Base-by-base conservation (phyloP, 2,113 vertebrate species). In the Prionailurus viverrinus region DNA sequence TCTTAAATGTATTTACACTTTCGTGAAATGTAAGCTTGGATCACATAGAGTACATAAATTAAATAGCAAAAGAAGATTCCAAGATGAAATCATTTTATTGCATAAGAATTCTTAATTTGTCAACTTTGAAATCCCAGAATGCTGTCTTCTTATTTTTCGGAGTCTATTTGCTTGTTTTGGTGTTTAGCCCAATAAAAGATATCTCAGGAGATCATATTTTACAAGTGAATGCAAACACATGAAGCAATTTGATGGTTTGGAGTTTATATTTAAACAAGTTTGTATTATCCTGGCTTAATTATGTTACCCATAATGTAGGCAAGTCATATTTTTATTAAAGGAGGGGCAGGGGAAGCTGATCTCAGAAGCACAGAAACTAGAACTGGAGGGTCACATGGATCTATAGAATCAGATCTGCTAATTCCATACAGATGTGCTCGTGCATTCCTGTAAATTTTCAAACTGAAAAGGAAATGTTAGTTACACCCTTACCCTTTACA, bases 391-490 rank as follows among this genome's bases (percentile, higher is more conserved):
- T 98, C 96, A 95, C 89, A 94, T 98, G 98, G 97, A 98, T 98
- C 97, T 98, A 95, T 96, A 97, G 97, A 97, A 98, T 91, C 96
- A 98, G 96, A 93, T 96, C 95, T 94, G 82, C 86, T 99, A 99
- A 99, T 99, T 99, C 98, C 93, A 97, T 98, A 98, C 98, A 99
- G 98, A 99, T 99, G 99, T 99, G 97, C 97, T 97, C 61, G 98
- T 98, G 97, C 98, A 98, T 99, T 99, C 98, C 98, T 99, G 98
- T 98, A 98, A 98, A 98, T 98, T 98, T 98, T 99, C 95, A 98
- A 98, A 98, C 98, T 98, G 98, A 98, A 99, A 98, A 99, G 98
- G 98, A 99, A 99, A 99, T 98, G 98, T 99, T 98, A 98, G 98
- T 98, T 97, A 98, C 98, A 98, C 97, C 90, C 97, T 98, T 97